Evolutionary conservation across 2,797 vertebrate genomes (phyloP).

Genomic region (Florisuga fusca): DNA sequence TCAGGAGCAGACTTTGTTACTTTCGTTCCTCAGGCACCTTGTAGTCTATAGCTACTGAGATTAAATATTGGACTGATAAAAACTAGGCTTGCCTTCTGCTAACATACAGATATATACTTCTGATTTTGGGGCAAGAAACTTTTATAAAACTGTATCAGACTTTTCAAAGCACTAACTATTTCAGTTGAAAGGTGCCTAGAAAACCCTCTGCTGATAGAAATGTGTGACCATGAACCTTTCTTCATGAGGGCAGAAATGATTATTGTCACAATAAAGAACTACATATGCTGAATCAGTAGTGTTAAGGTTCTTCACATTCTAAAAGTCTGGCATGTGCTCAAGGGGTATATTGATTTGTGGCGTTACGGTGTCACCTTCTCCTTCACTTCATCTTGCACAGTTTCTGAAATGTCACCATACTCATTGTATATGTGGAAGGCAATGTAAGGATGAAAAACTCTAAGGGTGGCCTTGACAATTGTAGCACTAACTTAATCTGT

Average conservation of each 20-base stretch:
- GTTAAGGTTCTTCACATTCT: not conserved
- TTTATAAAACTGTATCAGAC: not conserved
- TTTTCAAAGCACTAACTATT: not conserved
- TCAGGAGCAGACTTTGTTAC: not conserved
- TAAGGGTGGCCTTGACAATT: not conserved
- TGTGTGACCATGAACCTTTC: not conserved
- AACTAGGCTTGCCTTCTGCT: not conserved
- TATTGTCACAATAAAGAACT: not conserved
- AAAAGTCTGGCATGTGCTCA: not conserved
- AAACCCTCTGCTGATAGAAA: not conserved
- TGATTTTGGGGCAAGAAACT: not conserved
- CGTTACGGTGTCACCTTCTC: not conserved
- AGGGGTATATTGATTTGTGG: not conserved
- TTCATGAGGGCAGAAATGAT: not conserved
- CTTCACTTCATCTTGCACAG: not conserved
- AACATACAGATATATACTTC: not conserved
- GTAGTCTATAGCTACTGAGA: not conserved
- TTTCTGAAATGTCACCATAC: not conserved
- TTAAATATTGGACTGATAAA: not conserved
- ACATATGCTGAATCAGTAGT: not conserved
- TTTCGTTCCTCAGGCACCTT: not conserved
- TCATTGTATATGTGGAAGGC: not conserved
- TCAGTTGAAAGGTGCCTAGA: not conserved
- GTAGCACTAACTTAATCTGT: not conserved
- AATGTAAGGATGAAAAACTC: not conserved